Evolutionary conservation across 1,140 invertebrate species (phyloP), one percentile per base, ranked within the genome.

Genomic region (Kradibia gibbosae): DNA sequence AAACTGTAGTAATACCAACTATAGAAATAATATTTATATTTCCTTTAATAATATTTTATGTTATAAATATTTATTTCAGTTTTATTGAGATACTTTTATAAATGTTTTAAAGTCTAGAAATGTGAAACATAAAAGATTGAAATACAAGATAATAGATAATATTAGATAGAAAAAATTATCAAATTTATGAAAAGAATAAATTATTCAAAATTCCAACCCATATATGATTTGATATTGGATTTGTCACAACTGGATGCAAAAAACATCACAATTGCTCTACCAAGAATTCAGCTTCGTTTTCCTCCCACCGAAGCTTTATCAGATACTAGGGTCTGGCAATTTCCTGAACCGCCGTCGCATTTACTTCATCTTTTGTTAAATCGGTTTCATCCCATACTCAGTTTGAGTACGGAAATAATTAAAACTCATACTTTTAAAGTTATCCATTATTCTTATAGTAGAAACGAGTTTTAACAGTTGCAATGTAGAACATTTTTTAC

Each of bases 331-430:
- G 36, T 31, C 50, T 65, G 42, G 71, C 71, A 80, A 80, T 80
- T 80, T 80, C 71, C 67, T 70, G 39, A 5, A n/a, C 39, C 71
- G 55, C 25, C 31, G 7, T 28, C 36, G 45, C 42, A 42, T 53
- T 67, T 55, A 50, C 11, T 25, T 50, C 42, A 36, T 34, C 3
- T 48, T 31, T 10, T 4, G 39, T 20, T n/a, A 36, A 5, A 3
- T 65, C 25, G n/a, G 73, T 75, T 60, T 75, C 13, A 17, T 53
- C 28, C 25, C 42, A 25, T 45, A 57, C 11, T 25, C 2, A 2
- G 0, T 36, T 17, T 25, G 36, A 28, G 57, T 55, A 11, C 57
- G 80, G 80, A 81, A 81, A 45, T 76, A 81, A 81, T 81, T 81
- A 76, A 81, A 76, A n/a, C 55, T 53, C 71, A 0, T 48, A 50